These are phyloP conservation scores for Platycheirus albimanus DNA, from an alignment of 2,888 invertebrate genomes.

Conservation along the genomic window DNA sequence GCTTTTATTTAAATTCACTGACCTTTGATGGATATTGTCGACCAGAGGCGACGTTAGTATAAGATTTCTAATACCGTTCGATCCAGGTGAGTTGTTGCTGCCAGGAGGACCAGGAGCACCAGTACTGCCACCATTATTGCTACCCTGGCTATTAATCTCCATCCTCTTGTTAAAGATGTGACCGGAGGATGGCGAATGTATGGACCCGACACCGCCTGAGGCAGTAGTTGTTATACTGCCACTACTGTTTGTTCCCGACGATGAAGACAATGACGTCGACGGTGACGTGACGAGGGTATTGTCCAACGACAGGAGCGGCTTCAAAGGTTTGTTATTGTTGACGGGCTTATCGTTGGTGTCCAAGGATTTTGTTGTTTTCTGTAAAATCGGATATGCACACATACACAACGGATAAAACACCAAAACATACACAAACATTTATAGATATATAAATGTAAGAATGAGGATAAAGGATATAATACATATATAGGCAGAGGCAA, in stretches of 20 bases:
- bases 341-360: constrained; percentile 81
- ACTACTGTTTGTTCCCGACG: constrained; percentile 56
- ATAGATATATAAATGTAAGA: not conserved
- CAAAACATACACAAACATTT: constrained; percentile 35
- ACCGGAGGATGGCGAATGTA: constrained; percentile 69
- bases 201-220: constrained; percentile 34
- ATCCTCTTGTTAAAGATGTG: constrained; percentile 76
- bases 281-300: constrained; percentile 75
- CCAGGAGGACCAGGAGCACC: constrained; percentile 49
- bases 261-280: constrained; percentile 39
- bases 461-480: not conserved
- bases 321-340: constrained; percentile 82
- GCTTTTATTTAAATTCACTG: constrained; percentile 75
- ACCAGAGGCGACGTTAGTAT: constrained; percentile 80
- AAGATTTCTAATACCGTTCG: constrained; percentile 81
- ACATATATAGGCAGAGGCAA: constrained; percentile 1
- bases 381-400: constrained; percentile 74
- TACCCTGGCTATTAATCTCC: constrained; percentile 75
- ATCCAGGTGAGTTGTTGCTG: constrained; percentile 78
- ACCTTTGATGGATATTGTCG: constrained; percentile 79
- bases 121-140: constrained; percentile 24
- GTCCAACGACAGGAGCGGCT: constrained; percentile 81
- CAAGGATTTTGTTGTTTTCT: constrained; percentile 82
- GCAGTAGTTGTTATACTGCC: constrained; percentile 43
- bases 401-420: constrained; percentile 46